Conservation (phyloP, 2,888 invertebrate species). For the Acleris laterana region DNA sequence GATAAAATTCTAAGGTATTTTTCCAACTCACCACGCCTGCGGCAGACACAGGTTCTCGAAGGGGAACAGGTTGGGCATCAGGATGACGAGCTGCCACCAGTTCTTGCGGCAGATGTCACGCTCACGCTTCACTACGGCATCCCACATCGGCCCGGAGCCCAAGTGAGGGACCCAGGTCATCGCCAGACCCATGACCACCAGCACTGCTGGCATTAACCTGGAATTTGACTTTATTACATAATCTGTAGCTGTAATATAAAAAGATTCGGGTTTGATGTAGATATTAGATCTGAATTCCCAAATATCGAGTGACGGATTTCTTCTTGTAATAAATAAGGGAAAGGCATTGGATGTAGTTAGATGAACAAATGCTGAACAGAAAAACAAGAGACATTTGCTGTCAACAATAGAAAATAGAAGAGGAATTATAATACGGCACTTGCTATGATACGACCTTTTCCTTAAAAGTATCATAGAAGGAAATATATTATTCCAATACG, state of each 20-base stretch:
- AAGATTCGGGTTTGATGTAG: not conserved
- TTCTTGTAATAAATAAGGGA: no score
- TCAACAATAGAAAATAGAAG: no score
- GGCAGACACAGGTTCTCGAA: slow-evolving; percentile 75
- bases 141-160: slow-evolving; percentile 80
- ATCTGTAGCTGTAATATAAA: not conserved
- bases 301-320: no score
- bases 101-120: slow-evolving; percentile 71
- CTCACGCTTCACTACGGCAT: slow-evolving; percentile 75
- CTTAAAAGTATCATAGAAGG: no score
- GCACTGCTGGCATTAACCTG: slow-evolving; percentile 76
- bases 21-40: slow-evolving; percentile 72
- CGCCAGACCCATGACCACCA: slow-evolving; percentile 75
- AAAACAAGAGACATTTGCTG: no score
- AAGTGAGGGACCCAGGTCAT: slow-evolving; percentile 80
- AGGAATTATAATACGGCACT: no score
- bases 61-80: slow-evolving; percentile 76
- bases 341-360: no score
- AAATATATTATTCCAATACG: no score
- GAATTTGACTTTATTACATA: slow-evolving; percentile 18
- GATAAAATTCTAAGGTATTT: no score
- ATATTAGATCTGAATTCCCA: no score
- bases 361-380: no score
- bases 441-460: no score
- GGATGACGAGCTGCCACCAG: slow-evolving; percentile 78